Base-by-base conservation (phyloP, 2,113 vertebrate genomes). In the Potamarius usumacintae region DNA sequence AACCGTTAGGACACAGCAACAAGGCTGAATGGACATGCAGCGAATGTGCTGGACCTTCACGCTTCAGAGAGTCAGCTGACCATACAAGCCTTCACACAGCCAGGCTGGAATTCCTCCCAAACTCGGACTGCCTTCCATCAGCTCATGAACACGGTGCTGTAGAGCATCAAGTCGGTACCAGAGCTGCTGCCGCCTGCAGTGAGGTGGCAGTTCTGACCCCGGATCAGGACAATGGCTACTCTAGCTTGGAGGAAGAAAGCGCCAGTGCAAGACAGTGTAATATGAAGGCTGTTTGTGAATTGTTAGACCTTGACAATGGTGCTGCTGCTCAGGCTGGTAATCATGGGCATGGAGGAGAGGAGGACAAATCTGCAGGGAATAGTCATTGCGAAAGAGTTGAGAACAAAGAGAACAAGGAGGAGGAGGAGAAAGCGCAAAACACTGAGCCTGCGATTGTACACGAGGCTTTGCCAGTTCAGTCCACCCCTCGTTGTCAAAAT, bases 241-340 rank as follows among this genome's bases (percentile, higher is more conserved):
- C 96, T 86, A 98, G 97, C 90, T 92, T 98, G 91, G 97, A 98
- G 90, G 97, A 98, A 91, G 97, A 97, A 7, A 96, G 95, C 1
- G n/a, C 15, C 5, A 79, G 74, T 77, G n/a, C 69, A 65, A 90
- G 87, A 30, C 91, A 89, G 69, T 65, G 53, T 4, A 52, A 30
- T 42, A 77, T 91, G 90, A 89, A n/a, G 0, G n/a, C 76, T 1
- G 14, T 14, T 20, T 84, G 25, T 18, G 81, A 86, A 11, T 34
- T 27, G 63, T 52, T 18, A 22, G 85, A 79, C 18, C 2, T n/a
- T 0, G 42, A 2, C 0, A 2, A 25, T 0, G 1, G 30, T 18
- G 4, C 71, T n/a, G 4, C 18, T 53, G 82, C 90, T 11, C 72
- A 81, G 63, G 88, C 30, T 14, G 67, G 42, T 14, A 17, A 55